Conservation (phyloP, 2,113 vertebrate genomes). For the Onychostruthus taczanowskii region DNA sequence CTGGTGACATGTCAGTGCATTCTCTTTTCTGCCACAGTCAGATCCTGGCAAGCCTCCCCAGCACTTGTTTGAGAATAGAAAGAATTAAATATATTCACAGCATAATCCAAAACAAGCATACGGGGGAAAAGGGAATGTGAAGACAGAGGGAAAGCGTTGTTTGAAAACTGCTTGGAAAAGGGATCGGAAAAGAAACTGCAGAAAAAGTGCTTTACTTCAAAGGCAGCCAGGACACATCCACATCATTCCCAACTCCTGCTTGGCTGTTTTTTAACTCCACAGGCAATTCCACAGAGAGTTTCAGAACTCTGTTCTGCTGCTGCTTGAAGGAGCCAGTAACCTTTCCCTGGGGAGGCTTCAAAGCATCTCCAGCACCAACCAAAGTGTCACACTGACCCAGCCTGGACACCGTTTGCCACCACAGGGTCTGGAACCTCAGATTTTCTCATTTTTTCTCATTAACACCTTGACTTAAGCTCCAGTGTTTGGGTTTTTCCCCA, state of each 20-base stretch:
- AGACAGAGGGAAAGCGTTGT: not conserved
- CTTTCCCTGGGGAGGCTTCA: not conserved
- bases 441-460: not conserved
- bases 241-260: not conserved
- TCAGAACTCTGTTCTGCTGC: not conserved
- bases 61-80: not conserved
- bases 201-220: not conserved
- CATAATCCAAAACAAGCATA: not conserved
- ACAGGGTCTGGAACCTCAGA: fast-evolving
- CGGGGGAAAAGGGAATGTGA: not conserved
- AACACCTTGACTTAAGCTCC: not conserved
- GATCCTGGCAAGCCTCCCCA: not conserved
- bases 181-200: not conserved
- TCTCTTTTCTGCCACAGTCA: not conserved
- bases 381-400: fast-evolving
- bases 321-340: not conserved
- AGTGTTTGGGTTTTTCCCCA: not conserved
- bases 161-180: not conserved
- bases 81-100: not conserved
- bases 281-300: not conserved
- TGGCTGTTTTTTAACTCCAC: not conserved
- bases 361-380: not conserved
- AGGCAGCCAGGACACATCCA: not conserved
- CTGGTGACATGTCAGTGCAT: not conserved
- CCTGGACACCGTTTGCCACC: fast-evolving